Conservation (phyloP, 2,888 invertebrate species). For the Drosophila neotestacea region DNA sequence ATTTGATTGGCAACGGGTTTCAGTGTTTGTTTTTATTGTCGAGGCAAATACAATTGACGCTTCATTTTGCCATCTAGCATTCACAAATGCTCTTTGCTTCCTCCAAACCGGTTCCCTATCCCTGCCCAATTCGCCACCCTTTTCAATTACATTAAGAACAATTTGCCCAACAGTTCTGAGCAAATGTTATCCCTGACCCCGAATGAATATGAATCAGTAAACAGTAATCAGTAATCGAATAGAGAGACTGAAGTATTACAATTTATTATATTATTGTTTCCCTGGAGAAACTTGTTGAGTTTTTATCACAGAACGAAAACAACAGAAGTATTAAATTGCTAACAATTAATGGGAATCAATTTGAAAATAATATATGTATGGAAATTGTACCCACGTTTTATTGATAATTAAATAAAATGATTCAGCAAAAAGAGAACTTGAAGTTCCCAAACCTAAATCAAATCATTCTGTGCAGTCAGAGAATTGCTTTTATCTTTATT, state of each 20-base stretch:
- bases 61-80: slow-evolving; percentile 37
- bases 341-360: slow-evolving; percentile 10
- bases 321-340: slow-evolving; percentile 2
- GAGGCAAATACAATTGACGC: slow-evolving; percentile 47
- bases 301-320: background rate
- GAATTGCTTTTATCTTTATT: slow-evolving; percentile 40
- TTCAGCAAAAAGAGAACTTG: slow-evolving; percentile 12
- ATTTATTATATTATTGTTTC: background rate
- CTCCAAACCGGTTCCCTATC: background rate
- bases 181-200: slow-evolving; percentile 7
- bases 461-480: slow-evolving; percentile 17
- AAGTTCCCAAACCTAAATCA: slow-evolving; percentile 16
- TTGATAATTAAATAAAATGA: slow-evolving; percentile 24
- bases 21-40: slow-evolving; percentile 35
- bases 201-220: slow-evolving; percentile 5
- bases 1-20: slow-evolving; percentile 58
- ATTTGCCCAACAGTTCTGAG: slow-evolving; percentile 21
- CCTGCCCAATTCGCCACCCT: slow-evolving; percentile 15
- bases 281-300: slow-evolving; percentile 1
- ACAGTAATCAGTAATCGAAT: background rate
- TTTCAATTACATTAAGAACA: slow-evolving; percentile 60
- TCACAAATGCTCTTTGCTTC: slow-evolving; percentile 27
- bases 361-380: slow-evolving; percentile 5
- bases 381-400: background rate
- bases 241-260: background rate